Percentiles rank a stretch among this genome's conserved stretches.
Conservation (phyloP, 2,797 vertebrate genomes). For the Rhinophrynus dorsalis region DNA sequence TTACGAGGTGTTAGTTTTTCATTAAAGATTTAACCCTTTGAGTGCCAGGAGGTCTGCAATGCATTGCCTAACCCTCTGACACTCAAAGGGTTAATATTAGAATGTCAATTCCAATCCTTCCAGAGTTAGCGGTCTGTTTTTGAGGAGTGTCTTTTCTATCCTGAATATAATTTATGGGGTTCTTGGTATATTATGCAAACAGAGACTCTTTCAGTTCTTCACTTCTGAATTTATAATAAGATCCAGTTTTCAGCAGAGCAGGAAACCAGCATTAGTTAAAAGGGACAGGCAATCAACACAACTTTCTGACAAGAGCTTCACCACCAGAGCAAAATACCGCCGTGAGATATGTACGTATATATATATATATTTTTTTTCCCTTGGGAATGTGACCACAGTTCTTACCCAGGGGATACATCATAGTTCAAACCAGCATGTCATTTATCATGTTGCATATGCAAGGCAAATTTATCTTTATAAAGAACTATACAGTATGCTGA, state of each 20-base stretch:
- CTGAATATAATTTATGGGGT: neutral
- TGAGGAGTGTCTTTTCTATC: constrained; percentile 30
- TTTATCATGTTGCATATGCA: constrained; percentile 28
- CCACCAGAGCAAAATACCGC: constrained; percentile 27
- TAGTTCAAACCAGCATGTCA: constrained; percentile 18
- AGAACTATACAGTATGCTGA: neutral
- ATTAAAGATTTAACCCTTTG: no score
- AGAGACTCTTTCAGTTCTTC: neutral
- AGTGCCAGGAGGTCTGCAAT: no score
- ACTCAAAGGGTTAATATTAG: no score
- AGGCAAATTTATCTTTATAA: constrained; percentile 28
- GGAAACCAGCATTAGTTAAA: neutral
- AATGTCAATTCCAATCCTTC: no score
- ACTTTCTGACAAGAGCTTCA: neutral
- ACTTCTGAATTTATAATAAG: constrained; percentile 39
- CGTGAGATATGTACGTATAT: neutral
- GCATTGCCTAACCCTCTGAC: no score
- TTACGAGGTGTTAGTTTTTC: no score
- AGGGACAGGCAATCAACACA: constrained; percentile 7
- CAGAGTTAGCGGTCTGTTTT: neutral
- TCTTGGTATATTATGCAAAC: constrained; percentile 13
- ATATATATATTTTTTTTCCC: neutral
- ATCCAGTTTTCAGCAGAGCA: constrained; percentile 28
- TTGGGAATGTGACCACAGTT: neutral
- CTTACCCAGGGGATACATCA: constrained; percentile 24